These are phyloP conservation scores for Anableps anableps DNA, from an alignment of 2,797 vertebrate genomes.

Conservation along the genomic window DNA sequence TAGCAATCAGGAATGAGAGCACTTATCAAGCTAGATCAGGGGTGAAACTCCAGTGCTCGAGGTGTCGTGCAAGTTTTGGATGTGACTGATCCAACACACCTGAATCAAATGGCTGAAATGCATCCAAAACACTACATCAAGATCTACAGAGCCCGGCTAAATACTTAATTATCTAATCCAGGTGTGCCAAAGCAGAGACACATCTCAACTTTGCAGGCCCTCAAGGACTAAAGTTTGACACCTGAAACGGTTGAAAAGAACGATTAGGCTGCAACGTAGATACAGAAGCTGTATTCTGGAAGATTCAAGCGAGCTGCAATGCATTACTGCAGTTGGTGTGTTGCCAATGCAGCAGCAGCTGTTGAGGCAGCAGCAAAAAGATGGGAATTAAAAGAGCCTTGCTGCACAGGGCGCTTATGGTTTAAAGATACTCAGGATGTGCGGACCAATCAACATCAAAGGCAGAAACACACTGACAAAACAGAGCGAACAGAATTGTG, in stretches of 20 bases:
- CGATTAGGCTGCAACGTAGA: slow-evolving; percentile 42
- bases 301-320: slow-evolving; percentile 48
- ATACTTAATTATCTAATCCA: not conserved
- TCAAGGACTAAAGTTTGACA: not conserved
- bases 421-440: slow-evolving; percentile 36
- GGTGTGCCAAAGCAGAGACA: not conserved
- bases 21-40: not conserved
- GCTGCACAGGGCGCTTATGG: slow-evolving; percentile 29
- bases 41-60: not conserved
- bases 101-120: not conserved
- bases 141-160: not conserved
- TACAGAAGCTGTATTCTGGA: slow-evolving; percentile 38
- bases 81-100: not conserved
- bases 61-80: not conserved
- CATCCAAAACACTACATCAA: not conserved
- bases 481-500: slow-evolving; percentile 29
- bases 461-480: slow-evolving; percentile 35
- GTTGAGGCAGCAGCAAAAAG: slow-evolving; percentile 47
- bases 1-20: not conserved
- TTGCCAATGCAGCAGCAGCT: slow-evolving; percentile 59
- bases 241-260: slow-evolving; percentile 61
- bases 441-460: slow-evolving; percentile 41
- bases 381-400: slow-evolving; percentile 25
- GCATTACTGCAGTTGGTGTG: slow-evolving; percentile 55
- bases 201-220: not conserved